These are phyloP conservation scores for Mesorhabditis spiculigera DNA, from an alignment of 2,888 invertebrate species.

Conservation along the genomic window DNA sequence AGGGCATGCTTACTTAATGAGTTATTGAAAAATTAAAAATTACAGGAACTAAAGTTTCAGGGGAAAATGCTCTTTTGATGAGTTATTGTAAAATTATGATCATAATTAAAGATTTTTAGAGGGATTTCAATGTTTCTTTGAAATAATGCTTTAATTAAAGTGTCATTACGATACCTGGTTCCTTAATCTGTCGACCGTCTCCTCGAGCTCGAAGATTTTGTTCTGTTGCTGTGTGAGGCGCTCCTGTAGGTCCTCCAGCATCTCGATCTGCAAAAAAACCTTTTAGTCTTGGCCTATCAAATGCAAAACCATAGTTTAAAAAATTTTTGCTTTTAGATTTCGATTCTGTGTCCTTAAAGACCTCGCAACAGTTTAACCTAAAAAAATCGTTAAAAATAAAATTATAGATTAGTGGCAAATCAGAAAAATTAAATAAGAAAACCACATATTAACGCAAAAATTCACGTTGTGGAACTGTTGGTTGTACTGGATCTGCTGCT, in stretches of 20 bases:
- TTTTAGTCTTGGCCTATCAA: slow-evolving; percentile 2
- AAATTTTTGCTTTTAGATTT: no score
- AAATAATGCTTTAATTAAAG: no score
- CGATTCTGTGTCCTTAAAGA: no score
- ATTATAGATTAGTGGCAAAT: no score
- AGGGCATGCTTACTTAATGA: neutral
- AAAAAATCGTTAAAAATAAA: no score
- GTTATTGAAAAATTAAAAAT: slow-evolving; percentile 4
- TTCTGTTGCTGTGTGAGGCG: slow-evolving; percentile 26
- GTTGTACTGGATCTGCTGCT: slow-evolving; percentile 41
- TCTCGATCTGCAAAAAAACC: neutral
- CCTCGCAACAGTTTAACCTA: no score
- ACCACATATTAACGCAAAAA: no score
- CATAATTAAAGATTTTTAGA: no score
- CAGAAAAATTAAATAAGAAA: no score
- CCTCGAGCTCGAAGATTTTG: slow-evolving; percentile 27
- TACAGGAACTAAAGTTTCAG: neutral
- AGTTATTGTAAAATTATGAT: neutral
- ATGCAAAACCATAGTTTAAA: no score
- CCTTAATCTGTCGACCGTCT: slow-evolving; percentile 24
- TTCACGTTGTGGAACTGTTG: slow-evolving; percentile 26
- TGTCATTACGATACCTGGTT: slow-evolving; percentile 12
- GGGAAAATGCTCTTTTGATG: neutral
- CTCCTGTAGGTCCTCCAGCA: slow-evolving; percentile 3
- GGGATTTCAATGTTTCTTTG: no score